phyloP scores from a whole-genome alignment of 1,140 invertebrate species.

The Lethocerus indicus region DNA sequence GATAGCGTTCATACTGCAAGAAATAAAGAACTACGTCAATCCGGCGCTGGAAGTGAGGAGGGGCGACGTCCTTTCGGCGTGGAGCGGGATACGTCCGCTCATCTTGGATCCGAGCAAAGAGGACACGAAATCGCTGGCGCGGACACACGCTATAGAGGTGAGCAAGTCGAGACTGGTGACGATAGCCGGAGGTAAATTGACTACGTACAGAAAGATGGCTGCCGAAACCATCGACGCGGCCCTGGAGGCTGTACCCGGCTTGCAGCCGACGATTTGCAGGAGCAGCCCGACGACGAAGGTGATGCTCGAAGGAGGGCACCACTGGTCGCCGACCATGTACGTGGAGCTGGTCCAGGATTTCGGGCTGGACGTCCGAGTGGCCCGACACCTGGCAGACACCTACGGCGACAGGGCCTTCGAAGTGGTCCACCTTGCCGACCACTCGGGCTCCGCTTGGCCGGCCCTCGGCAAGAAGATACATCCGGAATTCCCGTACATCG shows the following conservation, averaged over 20 bases:
- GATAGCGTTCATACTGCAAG: constrained; percentile 93
- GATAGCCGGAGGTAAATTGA: constrained; percentile 99
- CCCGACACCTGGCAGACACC: constrained; percentile 87
- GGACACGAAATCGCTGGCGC: constrained; percentile 92
- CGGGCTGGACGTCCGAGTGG: constrained; percentile 80
- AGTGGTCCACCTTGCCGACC: constrained; percentile 84
- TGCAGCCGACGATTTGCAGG: constrained; percentile 44
- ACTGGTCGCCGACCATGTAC: constrained; percentile 94
- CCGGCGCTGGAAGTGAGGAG: constrained; percentile 91
- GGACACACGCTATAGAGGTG: constrained; percentile 97
- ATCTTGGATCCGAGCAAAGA: constrained; percentile 91
- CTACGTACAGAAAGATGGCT: constrained; percentile 93
- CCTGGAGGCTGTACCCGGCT: constrained; percentile 50
- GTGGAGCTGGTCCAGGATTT: constrained; percentile 90
- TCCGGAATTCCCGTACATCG: constrained; percentile 96
- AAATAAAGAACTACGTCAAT: constrained; percentile 93
- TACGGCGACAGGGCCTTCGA: constrained; percentile 96
- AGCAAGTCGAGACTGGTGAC: constrained; percentile 79
- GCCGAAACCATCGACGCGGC: constrained; percentile 87
- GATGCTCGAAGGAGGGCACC: constrained; percentile 84
- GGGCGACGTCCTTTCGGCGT: constrained; percentile 93
- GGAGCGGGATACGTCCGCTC: constrained; percentile 92
- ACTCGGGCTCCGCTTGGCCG: constrained; percentile 92
- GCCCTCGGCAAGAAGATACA: constrained; percentile 92
- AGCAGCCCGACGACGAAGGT: constrained; percentile 75